Percentiles rank a stretch among this genome's conserved stretches.
Evolutionary conservation across 2,113 vertebrate species (phyloP).

Genomic region (Siphamia tubifer): DNA sequence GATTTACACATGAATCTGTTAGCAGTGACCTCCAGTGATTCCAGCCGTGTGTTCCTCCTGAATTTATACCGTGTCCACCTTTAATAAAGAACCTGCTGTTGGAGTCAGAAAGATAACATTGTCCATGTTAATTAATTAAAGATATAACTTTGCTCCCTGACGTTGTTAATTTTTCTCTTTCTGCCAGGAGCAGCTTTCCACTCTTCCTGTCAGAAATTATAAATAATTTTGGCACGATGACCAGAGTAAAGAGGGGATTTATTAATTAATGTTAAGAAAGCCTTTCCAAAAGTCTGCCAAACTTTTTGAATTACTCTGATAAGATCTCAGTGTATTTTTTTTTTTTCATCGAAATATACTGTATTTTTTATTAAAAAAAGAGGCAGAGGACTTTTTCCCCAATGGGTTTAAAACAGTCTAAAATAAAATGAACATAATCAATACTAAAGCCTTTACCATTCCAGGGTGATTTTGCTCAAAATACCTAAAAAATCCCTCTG

Average conservation of each 20-base stretch:
- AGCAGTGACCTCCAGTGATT: constrained; percentile 1
- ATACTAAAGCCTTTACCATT: too few species aligned
- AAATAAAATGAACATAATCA: constrained; percentile 26
- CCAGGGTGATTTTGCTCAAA: too few species aligned
- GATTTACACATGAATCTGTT: neutral
- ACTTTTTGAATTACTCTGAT: neutral
- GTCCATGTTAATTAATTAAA: constrained; percentile 61
- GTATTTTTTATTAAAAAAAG: too few species aligned
- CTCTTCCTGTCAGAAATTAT: constrained; percentile 40
- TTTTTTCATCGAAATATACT: too few species aligned
- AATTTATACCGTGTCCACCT: constrained; percentile 21
- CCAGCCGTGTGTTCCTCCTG: neutral
- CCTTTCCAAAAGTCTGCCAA: constrained; percentile 51
- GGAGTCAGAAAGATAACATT: constrained; percentile 39
- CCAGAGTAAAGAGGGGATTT: neutral
- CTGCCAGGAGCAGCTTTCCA: constrained; percentile 12
- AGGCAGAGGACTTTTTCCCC: too few species aligned
- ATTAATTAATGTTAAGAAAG: constrained; percentile 17
- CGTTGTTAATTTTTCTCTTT: neutral
- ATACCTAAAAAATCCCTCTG: too few species aligned
- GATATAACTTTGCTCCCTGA: constrained; percentile 53
- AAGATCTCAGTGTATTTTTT: neutral
- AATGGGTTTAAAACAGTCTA: constrained; percentile 19
- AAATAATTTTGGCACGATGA: constrained; percentile 40
- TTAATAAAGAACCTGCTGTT: constrained; percentile 22